Conservation (phyloP, 1,140 invertebrate species). For the Bombyx mandarina region DNA sequence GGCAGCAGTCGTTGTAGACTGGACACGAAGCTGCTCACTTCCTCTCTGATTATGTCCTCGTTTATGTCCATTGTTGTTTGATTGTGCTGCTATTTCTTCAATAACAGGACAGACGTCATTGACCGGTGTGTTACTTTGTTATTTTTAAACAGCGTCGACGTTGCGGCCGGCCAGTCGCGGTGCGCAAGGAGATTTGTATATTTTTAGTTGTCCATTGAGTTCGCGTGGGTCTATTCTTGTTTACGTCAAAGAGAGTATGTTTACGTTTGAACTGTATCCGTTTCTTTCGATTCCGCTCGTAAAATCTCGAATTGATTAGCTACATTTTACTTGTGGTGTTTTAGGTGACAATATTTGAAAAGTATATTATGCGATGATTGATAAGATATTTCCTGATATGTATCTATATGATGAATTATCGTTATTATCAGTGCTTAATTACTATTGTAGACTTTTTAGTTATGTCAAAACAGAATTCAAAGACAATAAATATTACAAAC, state of each 20-base stretch:
- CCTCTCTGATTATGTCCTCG: conserved; percentile 47
- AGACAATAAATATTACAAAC: too few species aligned
- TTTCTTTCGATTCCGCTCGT: too few species aligned
- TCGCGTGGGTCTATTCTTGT: conserved; percentile 15
- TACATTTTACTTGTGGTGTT: too few species aligned
- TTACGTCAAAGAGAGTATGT: not conserved
- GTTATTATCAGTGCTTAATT: too few species aligned
- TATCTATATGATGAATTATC: too few species aligned
- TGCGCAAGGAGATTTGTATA: conserved; percentile 40
- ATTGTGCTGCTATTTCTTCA: conserved; percentile 21
- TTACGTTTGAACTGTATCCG: not conserved
- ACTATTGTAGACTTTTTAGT: too few species aligned
- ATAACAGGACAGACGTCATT: conserved; percentile 48
- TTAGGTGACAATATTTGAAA: too few species aligned
- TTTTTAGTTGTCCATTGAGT: conserved; percentile 30
- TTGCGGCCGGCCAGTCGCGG: conserved; percentile 38
- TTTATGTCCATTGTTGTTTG: conserved; percentile 50
- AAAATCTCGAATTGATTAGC: too few species aligned
- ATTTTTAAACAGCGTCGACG: conserved; percentile 36
- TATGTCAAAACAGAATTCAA: too few species aligned
- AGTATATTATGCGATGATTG: too few species aligned
- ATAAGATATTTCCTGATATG: too few species aligned
- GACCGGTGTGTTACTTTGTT: conserved; percentile 30
- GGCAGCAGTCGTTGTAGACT: conserved; percentile 46
- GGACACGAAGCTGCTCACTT: conserved; percentile 43